These are phyloP conservation scores for Atractosteus spatula DNA, from an alignment of 2,113 vertebrate genomes.

Conservation along the genomic window DNA sequence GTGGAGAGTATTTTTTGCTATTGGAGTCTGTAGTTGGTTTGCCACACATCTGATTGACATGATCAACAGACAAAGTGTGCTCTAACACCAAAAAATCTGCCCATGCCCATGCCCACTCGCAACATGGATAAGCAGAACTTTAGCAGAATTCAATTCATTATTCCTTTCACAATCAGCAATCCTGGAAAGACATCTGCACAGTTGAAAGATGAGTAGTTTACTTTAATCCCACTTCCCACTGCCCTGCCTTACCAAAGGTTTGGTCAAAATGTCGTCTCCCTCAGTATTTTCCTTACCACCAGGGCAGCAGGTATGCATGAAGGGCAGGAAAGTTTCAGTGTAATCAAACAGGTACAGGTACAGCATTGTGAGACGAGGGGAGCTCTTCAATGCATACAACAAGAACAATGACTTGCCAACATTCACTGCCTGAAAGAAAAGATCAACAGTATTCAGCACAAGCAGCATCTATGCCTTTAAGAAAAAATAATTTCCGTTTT, in stretches of 20 bases:
- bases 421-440: conserved; percentile 71
- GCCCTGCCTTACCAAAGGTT: conserved; percentile 61
- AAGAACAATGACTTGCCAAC: conserved; percentile 88
- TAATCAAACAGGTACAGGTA: conserved; percentile 94
- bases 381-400: conserved; percentile 85
- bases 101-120: no score
- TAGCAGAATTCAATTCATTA: no score
- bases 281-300: conserved; percentile 47
- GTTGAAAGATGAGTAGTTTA: no score
- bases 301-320: conserved; percentile 87
- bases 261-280: conserved; percentile 61
- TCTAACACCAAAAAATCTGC: no score
- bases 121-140: no score
- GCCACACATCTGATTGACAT: no score
- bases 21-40: background rate
- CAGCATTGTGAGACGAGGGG: conserved; percentile 85
- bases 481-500: no score
- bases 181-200: no score
- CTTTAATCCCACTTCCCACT: no score
- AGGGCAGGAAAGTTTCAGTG: conserved; percentile 83
- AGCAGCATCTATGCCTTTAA: no score
- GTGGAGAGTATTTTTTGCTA: background rate
- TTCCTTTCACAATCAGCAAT: no score
- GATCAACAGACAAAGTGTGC: background rate
- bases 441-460: no score